These are phyloP conservation scores for Ladona fulva DNA, from an alignment of 1,140 invertebrate genomes.

Conservation along the genomic window DNA sequence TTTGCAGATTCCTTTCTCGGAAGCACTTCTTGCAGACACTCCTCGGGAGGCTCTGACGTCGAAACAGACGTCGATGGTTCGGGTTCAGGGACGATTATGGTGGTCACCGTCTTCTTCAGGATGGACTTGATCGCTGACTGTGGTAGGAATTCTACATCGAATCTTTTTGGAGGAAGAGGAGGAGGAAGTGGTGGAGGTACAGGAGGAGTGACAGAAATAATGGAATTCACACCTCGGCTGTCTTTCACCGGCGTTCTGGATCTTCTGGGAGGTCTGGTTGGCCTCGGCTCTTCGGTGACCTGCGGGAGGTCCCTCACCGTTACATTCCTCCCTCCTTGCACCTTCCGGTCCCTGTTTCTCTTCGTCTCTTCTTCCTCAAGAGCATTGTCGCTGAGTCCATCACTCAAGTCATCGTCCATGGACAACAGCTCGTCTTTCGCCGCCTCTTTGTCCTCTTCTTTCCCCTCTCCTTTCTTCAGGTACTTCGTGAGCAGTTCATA, in stretches of 20 bases:
- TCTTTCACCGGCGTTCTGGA: background rate
- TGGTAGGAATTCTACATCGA: background rate
- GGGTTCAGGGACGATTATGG: constrained; percentile 28
- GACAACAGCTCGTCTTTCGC: constrained; percentile 10
- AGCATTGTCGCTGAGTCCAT: constrained; percentile 44
- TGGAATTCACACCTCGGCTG: background rate
- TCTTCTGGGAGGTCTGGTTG: background rate
- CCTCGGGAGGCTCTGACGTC: constrained; percentile 21
- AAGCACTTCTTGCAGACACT: constrained; percentile 18
- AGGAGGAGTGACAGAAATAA: background rate
- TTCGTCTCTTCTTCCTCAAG: constrained; percentile 28
- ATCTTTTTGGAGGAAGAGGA: background rate
- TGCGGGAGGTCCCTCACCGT: background rate
- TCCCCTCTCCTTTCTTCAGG: constrained; percentile 30
- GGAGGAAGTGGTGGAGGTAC: background rate
- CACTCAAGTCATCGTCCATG: constrained; percentile 27
- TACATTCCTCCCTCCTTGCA: background rate
- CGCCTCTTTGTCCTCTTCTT: constrained; percentile 21
- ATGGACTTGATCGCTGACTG: constrained; percentile 46
- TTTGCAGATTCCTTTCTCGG: constrained; percentile 25
- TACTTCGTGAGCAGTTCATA: constrained; percentile 58
- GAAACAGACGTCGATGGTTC: constrained; percentile 21
- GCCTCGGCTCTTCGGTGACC: background rate
- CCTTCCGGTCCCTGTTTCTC: background rate
- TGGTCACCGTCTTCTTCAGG: constrained; percentile 50